phyloP scores from a whole-genome alignment of 2,888 invertebrate species.

The Thysanoteuthis rhombus region DNA sequence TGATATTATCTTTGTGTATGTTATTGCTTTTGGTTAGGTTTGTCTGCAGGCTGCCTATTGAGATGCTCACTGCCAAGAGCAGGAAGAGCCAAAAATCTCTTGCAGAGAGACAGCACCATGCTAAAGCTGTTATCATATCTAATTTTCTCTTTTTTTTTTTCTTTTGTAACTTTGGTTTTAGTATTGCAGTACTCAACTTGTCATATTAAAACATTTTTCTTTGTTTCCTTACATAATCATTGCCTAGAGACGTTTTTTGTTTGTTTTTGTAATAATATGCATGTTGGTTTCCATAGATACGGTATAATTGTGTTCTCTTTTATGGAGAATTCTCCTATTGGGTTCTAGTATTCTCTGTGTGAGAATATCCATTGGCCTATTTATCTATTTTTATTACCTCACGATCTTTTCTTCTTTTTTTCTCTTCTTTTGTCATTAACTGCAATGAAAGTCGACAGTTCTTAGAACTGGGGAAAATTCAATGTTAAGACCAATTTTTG shows the following conservation, averaged over 20 bases:
- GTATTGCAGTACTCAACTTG: neutral
- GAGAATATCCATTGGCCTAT: neutral
- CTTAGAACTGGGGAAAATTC: no score
- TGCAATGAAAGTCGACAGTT: no score
- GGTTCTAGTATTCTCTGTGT: neutral
- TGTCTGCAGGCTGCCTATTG: neutral
- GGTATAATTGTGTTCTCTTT: neutral
- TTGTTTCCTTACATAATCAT: neutral
- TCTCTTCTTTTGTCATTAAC: neutral
- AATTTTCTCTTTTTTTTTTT: neutral
- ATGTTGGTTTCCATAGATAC: neutral
- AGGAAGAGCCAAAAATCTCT: neutral
- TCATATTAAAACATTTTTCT: neutral
- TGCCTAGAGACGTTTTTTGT: neutral
- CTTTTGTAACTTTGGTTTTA: neutral
- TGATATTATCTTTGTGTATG: neutral
- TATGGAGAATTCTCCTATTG: neutral
- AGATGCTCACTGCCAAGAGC: neutral
- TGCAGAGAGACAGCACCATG: neutral
- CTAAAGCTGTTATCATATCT: neutral
- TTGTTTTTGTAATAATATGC: neutral
- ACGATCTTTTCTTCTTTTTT: neutral
- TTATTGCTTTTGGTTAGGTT: neutral
- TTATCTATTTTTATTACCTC: neutral
- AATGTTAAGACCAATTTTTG: no score